Conservation (phyloP, 2,113 vertebrate species). For the Malaclemys terrapin region DNA sequence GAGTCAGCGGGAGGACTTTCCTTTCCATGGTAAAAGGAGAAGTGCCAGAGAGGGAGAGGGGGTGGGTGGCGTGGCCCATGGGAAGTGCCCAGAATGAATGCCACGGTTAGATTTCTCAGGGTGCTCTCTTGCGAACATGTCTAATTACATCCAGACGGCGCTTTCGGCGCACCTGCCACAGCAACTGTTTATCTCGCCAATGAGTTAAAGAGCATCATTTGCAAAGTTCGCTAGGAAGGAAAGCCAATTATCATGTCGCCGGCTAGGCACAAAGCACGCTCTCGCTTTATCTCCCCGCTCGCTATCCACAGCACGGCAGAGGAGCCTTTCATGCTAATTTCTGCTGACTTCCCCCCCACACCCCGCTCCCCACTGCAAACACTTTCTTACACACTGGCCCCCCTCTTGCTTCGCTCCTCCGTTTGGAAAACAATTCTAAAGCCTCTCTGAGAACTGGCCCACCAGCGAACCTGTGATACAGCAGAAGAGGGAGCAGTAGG, state of each 20-base stretch:
- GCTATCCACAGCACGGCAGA: not conserved
- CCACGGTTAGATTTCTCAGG: not conserved
- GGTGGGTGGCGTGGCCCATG: fast-evolving
- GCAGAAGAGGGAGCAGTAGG: not conserved
- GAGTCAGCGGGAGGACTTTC: not conserved
- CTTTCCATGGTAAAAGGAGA: not conserved
- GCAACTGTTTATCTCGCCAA: not conserved
- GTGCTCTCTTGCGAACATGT: not conserved
- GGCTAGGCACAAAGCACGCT: not conserved
- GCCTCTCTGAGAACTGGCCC: not conserved
- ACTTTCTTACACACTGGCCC: not conserved
- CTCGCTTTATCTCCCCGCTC: not conserved
- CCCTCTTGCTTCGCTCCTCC: fast-evolving
- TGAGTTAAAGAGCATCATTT: not conserved
- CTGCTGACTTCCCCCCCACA: not conserved
- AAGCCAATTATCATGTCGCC: not conserved
- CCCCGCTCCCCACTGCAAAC: not conserved
- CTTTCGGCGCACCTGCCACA: constrained; percentile 14
- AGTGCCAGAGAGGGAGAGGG: not conserved
- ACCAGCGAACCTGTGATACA: fast-evolving
- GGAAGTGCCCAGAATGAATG: fast-evolving
- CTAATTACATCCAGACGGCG: constrained; percentile 22
- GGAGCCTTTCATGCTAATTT: not conserved
- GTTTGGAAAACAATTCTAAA: not conserved
- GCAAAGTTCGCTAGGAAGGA: constrained; percentile 21